A percentile compares a stretch with the other conserved stretches of the same genome.
These are phyloP conservation scores for Anarrhichthys ocellatus DNA, from an alignment of 2,113 vertebrate genomes.

Conservation along the genomic window DNA sequence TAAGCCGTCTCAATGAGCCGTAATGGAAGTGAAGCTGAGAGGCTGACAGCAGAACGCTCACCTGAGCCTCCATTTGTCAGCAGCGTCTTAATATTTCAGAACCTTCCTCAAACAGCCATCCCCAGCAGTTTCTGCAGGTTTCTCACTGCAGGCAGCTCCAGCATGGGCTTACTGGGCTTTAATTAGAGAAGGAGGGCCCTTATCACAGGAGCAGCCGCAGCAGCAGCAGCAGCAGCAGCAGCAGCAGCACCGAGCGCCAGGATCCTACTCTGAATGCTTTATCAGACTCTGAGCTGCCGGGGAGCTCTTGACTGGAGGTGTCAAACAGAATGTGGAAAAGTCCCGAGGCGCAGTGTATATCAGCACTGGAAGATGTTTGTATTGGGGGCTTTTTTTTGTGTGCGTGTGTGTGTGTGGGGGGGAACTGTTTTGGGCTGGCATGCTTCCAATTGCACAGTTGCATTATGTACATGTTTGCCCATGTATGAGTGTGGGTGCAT, in stretches of 20 bases:
- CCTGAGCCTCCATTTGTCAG: slow-evolving; percentile 72
- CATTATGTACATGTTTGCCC: slow-evolving; percentile 39
- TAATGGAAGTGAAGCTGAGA: slow-evolving; percentile 64
- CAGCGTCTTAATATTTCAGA: slow-evolving; percentile 80
- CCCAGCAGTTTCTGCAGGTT: slow-evolving; percentile 64
- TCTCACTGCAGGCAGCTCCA: slow-evolving; percentile 69
- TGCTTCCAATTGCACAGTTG: slow-evolving; percentile 19
- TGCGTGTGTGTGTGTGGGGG: background rate
- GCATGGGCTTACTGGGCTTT: slow-evolving; percentile 65
- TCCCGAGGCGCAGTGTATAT: slow-evolving; percentile 54
- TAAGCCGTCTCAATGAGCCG: slow-evolving; percentile 47
- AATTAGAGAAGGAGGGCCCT: slow-evolving; percentile 75
- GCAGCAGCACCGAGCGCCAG: slow-evolving; percentile 49
- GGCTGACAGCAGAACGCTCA: slow-evolving; percentile 72
- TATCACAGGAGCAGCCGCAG: slow-evolving; percentile 65
- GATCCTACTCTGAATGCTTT: slow-evolving; percentile 76
- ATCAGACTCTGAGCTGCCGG: slow-evolving; percentile 67
- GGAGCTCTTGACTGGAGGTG: slow-evolving; percentile 66
- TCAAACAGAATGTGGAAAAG: slow-evolving; percentile 75
- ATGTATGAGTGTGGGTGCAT: slow-evolving; percentile 22
- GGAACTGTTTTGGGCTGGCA: slow-evolving; percentile 8
- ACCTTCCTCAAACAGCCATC: slow-evolving; percentile 67
- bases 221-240: slow-evolving; percentile 42
- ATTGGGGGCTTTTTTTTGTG: slow-evolving; percentile 36
- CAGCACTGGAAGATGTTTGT: slow-evolving; percentile 53